Conservation (phyloP, 92 coral and sea anemone species). For the Chrysogorgia sp. region DNA sequence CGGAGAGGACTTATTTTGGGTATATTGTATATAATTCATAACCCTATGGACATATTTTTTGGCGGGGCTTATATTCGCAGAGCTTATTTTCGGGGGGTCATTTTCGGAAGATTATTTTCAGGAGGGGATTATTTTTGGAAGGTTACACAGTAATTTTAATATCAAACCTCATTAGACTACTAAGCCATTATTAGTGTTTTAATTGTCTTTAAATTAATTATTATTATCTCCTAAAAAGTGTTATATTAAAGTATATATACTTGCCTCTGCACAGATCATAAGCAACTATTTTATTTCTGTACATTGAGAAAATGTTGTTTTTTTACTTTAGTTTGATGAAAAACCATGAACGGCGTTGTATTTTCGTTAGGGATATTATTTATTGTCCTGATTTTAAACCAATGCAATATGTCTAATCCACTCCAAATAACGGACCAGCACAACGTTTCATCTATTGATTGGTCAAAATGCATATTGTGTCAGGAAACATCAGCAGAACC, state of each 20-base stretch:
- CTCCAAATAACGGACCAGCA: not conserved
- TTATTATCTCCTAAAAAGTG: not conserved
- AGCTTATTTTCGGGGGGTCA: not conserved
- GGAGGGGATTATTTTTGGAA: not conserved
- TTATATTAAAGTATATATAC: not conserved
- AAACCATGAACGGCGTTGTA: constrained; percentile 1
- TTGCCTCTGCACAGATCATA: not conserved
- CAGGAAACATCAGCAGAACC: constrained; percentile 50
- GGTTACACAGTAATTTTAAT: not conserved
- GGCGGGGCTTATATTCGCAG: not conserved
- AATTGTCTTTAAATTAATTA: no score
- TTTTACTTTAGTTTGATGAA: not conserved
- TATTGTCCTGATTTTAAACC: not conserved
- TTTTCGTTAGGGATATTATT: not conserved
- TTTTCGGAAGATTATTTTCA: not conserved
- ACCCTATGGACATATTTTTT: no score
- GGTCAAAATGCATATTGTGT: constrained; percentile 56
- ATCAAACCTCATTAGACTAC: no score
- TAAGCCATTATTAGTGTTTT: no score
- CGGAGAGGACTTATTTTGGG: no score
- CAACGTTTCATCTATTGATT: constrained; percentile 19
- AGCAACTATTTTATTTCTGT: not conserved
- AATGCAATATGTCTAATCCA: not conserved
- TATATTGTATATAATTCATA: no score
- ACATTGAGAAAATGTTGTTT: not conserved